Evolutionary conservation across 2,888 invertebrate genomes (phyloP), one percentile per base, ranked within the genome.

Genomic region (Spisula subtruncata): DNA sequence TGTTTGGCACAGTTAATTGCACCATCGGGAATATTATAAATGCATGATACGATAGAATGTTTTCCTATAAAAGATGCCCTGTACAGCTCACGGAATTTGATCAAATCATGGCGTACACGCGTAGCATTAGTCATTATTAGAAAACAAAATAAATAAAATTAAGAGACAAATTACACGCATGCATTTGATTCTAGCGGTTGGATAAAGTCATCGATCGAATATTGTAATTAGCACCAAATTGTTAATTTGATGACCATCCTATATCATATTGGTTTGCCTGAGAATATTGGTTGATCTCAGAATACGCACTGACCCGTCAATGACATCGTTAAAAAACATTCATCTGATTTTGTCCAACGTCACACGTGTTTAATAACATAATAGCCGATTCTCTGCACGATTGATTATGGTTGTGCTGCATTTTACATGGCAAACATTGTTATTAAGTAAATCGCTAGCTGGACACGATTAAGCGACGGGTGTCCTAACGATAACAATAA

Each of bases 371-470:
- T n/a, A n/a, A n/a, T n/a, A n/a, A n/a, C 60, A 60, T 60, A 60
- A n/a, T 60, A n/a, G 60, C n/a, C 60, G 48, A 48, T 5, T 5
- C 5, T 48, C 8, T 48, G n/a, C 12, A 5, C 48, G 20, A 60
- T 60, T 60, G 60, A 20, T 60, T 60, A n/a, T n/a, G n/a, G 60
- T 20, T 8, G n/a, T n/a, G 60, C 60, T 60, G 8, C n/a, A n/a
- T n/a, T n/a, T n/a, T n/a, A n/a, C n/a, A n/a, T 60, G 12, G 20
- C 60, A 60, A n/a, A 60, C 60, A n/a, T 20, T 20, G 60, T 60
- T 60, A 60, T 60, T 60, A 60, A 60, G 60, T n/a, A 60, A 60
- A 60, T 60, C n/a, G 60, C 60, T n/a, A 20, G 60, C 18, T 60
- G n/a, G 60, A 60, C 60, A 60, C 60, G 60, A 60, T n/a, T n/a